A percentile compares a stretch with the other conserved stretches of the same genome.
phyloP scores from a whole-genome alignment of 2,888 invertebrate species.

The Kryphioiulus occultus region DNA sequence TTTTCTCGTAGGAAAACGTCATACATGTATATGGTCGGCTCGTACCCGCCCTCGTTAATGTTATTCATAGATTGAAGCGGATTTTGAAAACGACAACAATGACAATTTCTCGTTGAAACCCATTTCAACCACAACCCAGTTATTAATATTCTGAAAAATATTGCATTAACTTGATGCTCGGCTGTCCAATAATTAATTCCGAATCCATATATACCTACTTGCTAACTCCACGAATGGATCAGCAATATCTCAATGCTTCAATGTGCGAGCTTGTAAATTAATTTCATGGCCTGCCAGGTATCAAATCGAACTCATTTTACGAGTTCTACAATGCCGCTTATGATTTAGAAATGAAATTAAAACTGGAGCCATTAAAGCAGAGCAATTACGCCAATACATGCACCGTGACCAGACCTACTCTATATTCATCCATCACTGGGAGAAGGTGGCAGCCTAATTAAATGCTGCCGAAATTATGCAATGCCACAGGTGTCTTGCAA shows the following conservation, averaged over 20 bases:
- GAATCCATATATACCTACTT: neutral
- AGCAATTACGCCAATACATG: neutral
- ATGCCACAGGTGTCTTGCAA: conserved; percentile 6
- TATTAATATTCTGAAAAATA: neutral
- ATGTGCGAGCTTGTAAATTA: neutral
- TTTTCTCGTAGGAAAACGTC: neutral
- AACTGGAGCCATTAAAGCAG: neutral
- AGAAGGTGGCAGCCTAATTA: conserved; percentile 22
- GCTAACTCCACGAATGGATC: neutral
- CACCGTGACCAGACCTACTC: neutral
- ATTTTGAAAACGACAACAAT: neutral
- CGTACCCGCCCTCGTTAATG: neutral
- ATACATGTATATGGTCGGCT: neutral
- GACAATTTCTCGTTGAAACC: neutral
- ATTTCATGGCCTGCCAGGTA: neutral
- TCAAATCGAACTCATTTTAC: neutral
- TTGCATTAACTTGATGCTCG: too few relatives aligned
- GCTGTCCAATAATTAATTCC: neutral
- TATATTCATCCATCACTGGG: neutral
- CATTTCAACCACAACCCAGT: neutral
- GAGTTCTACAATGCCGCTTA: neutral
- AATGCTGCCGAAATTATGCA: neutral
- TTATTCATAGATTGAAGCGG: neutral
- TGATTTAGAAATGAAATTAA: conserved; percentile 8
- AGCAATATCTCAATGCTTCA: neutral